Evolutionary conservation across 2,113 vertebrate species (phyloP), one percentile per base, ranked within the genome.

Genomic region (Nothobranchius furzeri): DNA sequence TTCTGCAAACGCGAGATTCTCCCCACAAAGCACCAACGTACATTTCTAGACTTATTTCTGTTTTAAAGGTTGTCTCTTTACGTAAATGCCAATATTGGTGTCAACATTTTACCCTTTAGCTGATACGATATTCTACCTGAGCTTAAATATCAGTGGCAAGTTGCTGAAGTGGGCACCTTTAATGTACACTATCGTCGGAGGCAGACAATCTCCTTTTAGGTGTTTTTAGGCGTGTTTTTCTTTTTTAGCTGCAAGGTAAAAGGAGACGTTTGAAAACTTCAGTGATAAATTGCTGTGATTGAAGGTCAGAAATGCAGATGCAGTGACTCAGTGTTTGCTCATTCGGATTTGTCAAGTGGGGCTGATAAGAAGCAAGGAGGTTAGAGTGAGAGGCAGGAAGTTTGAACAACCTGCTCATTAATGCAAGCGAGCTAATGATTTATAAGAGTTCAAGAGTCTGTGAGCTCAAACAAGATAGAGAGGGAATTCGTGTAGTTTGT

Each of bases 251-350:
- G 36, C 59, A 46, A 67, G 30, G 46, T 57, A 9, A 40, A 45
- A 68, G 74, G 66, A 65, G 59, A 60, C 6, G n/a, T 70, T 70
- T 71, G 48, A 76, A 84, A 66, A 53, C 74, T 70, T 25, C 59
- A 62, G 74, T 64, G 81, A 89, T 85, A 87, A 81, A 70, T 66
- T 42, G 75, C 35, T 0, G 58, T 76, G 88, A 89, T 79, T 89
- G 79, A 88, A 87, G 87, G 85, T 87, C 17, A 60, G 81, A 85
- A 78, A 79, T 30, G 12, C 68, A 78, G 75, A 81, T 77, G 70
- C 74, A 58, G 11, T 87, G 90, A 92, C 85, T 90, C 90, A 86
- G 52, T 87, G 87, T 90, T 88, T 90, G 80, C 78, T 78, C 67
- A 37, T 74, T 77, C 69, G 74, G 84, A 78, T 86, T 83, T 68